Conservation (phyloP, 1,140 invertebrate genomes). For the Euura lappo region DNA sequence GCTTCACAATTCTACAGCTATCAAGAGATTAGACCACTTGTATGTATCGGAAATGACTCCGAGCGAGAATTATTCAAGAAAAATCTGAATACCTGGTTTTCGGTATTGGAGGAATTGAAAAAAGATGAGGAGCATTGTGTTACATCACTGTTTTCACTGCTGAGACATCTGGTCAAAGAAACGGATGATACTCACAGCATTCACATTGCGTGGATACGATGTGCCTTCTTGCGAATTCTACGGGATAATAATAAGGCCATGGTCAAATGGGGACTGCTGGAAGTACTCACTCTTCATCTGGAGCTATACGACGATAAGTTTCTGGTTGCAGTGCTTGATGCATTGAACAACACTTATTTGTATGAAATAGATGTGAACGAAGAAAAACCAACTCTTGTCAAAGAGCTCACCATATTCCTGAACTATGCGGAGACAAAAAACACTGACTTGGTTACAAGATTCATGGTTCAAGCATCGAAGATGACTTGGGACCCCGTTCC, state of each 20-base stretch:
- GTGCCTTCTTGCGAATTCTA: conserved; percentile 54
- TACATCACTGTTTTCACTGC: conserved; percentile 57
- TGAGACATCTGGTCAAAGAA: conserved; percentile 43
- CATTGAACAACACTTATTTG: conserved; percentile 45
- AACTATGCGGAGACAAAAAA: conserved; percentile 17
- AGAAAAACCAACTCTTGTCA: conserved; percentile 33
- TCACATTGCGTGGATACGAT: conserved; percentile 50
- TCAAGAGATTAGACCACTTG: conserved; percentile 33
- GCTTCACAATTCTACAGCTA: neutral
- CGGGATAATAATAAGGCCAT: conserved; percentile 56
- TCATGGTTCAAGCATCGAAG: conserved; percentile 29
- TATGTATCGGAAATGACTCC: conserved; percentile 21
- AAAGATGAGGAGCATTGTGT: conserved; percentile 69
- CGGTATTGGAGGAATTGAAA: conserved; percentile 64
- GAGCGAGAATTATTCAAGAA: conserved; percentile 19
- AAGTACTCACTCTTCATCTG: conserved; percentile 35
- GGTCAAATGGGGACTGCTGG: conserved; percentile 52
- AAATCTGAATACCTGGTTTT: conserved; percentile 52
- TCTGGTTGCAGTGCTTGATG: conserved; percentile 33
- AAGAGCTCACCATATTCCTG: conserved; percentile 35
- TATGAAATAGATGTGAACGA: conserved; percentile 35
- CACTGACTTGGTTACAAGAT: conserved; percentile 26
- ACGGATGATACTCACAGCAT: conserved; percentile 22
- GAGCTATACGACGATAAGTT: conserved; percentile 34
- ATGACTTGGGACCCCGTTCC: conserved; percentile 49